Evolutionary conservation across 1,140 invertebrate genomes (phyloP).

Genomic region (Olivierus martensii): DNA sequence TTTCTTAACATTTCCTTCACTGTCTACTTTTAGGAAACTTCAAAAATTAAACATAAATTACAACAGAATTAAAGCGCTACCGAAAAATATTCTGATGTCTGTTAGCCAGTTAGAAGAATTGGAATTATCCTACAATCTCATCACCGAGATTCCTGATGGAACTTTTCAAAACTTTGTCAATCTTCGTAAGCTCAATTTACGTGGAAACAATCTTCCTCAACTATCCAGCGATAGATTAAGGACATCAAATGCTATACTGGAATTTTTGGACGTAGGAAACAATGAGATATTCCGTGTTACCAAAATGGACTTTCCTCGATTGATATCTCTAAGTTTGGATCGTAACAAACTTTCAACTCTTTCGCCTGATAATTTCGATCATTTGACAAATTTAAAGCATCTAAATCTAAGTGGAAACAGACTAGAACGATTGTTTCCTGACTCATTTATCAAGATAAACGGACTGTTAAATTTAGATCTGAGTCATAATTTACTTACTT

Average conservation of each 20-base stretch:
- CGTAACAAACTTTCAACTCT: constrained; percentile 58
- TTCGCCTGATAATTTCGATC: constrained; percentile 16
- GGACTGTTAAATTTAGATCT: constrained; percentile 19
- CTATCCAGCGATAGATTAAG: constrained; percentile 56
- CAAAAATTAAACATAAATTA: constrained; percentile 60
- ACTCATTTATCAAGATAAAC: constrained; percentile 9
- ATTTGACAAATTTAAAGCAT: constrained; percentile 13
- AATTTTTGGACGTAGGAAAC: constrained; percentile 54
- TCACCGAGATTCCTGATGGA: constrained; percentile 62
- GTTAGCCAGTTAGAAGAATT: constrained; percentile 33
- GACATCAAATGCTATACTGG: constrained; percentile 54
- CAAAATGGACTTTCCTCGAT: constrained; percentile 22
- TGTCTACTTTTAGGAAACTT: constrained; percentile 56
- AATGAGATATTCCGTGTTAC: constrained; percentile 48
- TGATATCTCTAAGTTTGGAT: constrained; percentile 55
- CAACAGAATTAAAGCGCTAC: constrained; percentile 72
- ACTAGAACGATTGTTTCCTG: constrained; percentile 8
- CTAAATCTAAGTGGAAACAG: constrained; percentile 21
- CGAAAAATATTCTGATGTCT: constrained; percentile 41
- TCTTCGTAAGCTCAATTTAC: constrained; percentile 56
- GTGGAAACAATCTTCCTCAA: constrained; percentile 56
- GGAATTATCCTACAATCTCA: constrained; percentile 63
- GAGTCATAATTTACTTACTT: constrained; percentile 15
- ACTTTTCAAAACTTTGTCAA: constrained; percentile 46
- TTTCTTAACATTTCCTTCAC: constrained; percentile 61